Evolutionary conservation across 92 coral and sea anemone genomes (phyloP), one percentile per base, ranked within the genome.

Genomic region (Scolanthus callimorphus): DNA sequence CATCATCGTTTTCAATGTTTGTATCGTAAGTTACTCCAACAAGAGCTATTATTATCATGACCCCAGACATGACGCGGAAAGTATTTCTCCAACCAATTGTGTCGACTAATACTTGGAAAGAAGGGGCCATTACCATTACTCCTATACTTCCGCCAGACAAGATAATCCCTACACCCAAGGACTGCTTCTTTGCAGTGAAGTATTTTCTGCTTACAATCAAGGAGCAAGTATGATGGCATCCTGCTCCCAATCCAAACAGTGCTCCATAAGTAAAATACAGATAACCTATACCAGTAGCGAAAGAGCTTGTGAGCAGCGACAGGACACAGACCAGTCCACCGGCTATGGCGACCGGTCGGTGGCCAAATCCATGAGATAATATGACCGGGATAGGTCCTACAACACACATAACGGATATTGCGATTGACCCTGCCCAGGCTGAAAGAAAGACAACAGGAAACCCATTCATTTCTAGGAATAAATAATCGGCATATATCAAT

Each of bases 351-450:
- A 64, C 59, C 11, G 50, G 2, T 13, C 66, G 74, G 45, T 70
- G 69, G 1, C 80, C 71, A 43, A 71, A 45, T 17, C 65, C 28
- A 22, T 51, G 25, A 22, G 66, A 55, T 37, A 79, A 19, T 39
- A 29, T 48, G 13, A 62, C 11, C 13, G 80, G 45, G 11, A 71
- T 13, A 24, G 86, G 80, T 10, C 70, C 63, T 17, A 55, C 45
- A 25, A 63, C 17, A 21, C 65, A 79, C 2, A 51, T 37, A 1
- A 59, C 44, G 13, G 74, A 68, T n/a, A 79, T 50, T 13, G 60
- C 70, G 25, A 79, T 20, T 8, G 86, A 79, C 11, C 86, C 86
- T 31, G 66, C 77, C 86, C 79, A 79, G 4, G 80, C 86, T 79
- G 53, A 1, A 21, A 34, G 29, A 69, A 43, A 2, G 4, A 39